Conservation (phyloP, 2,888 invertebrate genomes). For the Aphidius colemani region DNA sequence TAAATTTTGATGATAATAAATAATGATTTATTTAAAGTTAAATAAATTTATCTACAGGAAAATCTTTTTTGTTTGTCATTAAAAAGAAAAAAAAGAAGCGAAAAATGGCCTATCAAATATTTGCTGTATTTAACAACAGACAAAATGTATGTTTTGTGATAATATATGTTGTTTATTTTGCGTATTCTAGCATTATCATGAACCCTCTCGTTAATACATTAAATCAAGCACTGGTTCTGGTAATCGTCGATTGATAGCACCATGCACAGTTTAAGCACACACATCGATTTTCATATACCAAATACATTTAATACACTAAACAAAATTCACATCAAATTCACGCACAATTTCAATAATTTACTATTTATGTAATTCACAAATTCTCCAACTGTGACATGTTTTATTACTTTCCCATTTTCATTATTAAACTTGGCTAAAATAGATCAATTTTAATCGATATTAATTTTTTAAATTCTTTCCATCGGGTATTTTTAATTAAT, state of each 20-base stretch:
- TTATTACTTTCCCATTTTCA: constrained; percentile 5
- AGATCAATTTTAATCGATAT: no score
- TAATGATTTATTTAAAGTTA: background rate
- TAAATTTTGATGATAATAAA: background rate
- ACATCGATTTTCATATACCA: constrained; percentile 2
- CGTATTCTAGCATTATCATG: no score
- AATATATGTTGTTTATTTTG: no score
- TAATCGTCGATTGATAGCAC: constrained; percentile 35
- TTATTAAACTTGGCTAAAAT: background rate
- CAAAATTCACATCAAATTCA: background rate
- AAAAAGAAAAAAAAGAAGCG: no score
- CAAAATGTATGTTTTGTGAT: no score
- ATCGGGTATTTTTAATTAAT: no score
- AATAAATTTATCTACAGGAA: no score
- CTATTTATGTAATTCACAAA: background rate
- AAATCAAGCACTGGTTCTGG: constrained; percentile 37
- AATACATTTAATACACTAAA: constrained; percentile 4
- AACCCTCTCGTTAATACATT: constrained; percentile 31
- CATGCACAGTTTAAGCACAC: constrained; percentile 1
- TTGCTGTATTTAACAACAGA: no score
- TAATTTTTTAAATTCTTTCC: no score
- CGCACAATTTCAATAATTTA: background rate
- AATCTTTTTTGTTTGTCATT: no score
- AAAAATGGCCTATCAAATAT: no score
- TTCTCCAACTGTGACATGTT: constrained; percentile 18